Conservation (phyloP, 2,113 vertebrate genomes). For the Girardinichthys multiradiatus region DNA sequence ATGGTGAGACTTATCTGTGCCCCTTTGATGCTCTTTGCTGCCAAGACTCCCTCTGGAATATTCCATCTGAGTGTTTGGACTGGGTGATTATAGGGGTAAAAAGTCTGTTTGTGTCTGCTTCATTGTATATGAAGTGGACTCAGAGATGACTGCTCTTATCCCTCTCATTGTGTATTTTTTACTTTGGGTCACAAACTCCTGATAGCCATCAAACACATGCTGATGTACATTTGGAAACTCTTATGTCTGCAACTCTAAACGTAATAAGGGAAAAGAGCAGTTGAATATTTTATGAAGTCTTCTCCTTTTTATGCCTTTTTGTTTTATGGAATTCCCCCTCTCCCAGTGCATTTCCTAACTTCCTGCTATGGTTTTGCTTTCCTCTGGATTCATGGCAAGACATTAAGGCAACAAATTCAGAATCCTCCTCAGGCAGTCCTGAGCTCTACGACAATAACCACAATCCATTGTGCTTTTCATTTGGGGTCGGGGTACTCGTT, state of each 20-base stretch:
- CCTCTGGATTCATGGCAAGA: slow-evolving; percentile 32
- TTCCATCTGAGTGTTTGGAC: slow-evolving; percentile 14
- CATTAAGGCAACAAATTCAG: slow-evolving; percentile 44
- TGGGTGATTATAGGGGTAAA: not conserved
- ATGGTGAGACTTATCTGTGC: slow-evolving; percentile 37
- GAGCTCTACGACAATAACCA: slow-evolving; percentile 34
- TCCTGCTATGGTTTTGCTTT: slow-evolving; percentile 17
- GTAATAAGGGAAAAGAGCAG: slow-evolving; percentile 33
- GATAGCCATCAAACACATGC: not conserved
- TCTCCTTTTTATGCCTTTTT: slow-evolving; percentile 44
- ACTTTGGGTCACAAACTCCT: slow-evolving; percentile 11
- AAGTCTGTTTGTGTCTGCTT: slow-evolving; percentile 16
- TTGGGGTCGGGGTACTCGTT: slow-evolving; percentile 26
- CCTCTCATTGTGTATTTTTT: slow-evolving; percentile 5
- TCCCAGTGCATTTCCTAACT: slow-evolving; percentile 8
- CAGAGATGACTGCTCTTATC: slow-evolving; percentile 6
- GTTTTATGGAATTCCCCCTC: slow-evolving; percentile 41
- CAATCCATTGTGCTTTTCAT: slow-evolving; percentile 50
- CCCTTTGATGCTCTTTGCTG: slow-evolving; percentile 56
- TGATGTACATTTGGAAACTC: slow-evolving; percentile 24
- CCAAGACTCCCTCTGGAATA: slow-evolving; percentile 29
- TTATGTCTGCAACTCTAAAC: slow-evolving; percentile 34
- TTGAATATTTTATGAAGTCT: slow-evolving; percentile 63
- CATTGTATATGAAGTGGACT: slow-evolving; percentile 11
- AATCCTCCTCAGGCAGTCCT: slow-evolving; percentile 40